These are phyloP conservation scores for Copsychus sechellarum DNA, from an alignment of 2,113 vertebrate species.

Conservation along the genomic window DNA sequence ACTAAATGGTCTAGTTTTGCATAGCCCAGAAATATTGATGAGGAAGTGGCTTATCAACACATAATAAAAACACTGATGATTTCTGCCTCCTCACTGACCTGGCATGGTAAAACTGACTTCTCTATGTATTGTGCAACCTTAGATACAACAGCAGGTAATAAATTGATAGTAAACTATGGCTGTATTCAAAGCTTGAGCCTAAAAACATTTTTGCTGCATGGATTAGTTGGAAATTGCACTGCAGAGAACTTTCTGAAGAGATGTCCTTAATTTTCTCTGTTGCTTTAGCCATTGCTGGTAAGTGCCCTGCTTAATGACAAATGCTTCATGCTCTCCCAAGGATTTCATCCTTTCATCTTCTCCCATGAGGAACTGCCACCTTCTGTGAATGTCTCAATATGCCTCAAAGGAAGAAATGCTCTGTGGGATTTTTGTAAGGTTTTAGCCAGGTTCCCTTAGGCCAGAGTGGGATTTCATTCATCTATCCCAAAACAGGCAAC, in stretches of 20 bases:
- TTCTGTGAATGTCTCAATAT: not conserved
- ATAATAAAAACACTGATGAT: not conserved
- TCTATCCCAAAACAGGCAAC: not conserved
- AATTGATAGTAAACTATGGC: not conserved
- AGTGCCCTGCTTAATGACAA: not conserved
- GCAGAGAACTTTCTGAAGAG: not conserved
- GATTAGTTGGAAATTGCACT: not conserved
- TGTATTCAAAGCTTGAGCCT: not conserved
- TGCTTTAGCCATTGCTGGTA: not conserved
- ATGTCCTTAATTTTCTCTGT: not conserved
- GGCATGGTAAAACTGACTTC: rapidly evolving
- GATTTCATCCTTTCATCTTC: not conserved
- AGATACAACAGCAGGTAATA: not conserved
- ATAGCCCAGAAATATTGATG: not conserved
- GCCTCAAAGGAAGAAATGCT: not conserved
- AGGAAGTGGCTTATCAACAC: not conserved
- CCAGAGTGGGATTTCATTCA: not conserved
- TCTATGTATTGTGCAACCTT: not conserved
- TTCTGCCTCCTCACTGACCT: not conserved
- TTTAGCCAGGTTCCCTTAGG: not conserved
- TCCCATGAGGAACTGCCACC: not conserved
- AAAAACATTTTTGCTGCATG: not conserved
- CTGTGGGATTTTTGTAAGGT: not conserved
- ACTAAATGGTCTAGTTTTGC: not conserved
- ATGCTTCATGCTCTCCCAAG: not conserved